Percentiles rank a stretch among this genome's conserved stretches.
These are phyloP conservation scores for Psittacara wagleri DNA, from an alignment of 2,113 vertebrate genomes.

Conservation along the genomic window DNA sequence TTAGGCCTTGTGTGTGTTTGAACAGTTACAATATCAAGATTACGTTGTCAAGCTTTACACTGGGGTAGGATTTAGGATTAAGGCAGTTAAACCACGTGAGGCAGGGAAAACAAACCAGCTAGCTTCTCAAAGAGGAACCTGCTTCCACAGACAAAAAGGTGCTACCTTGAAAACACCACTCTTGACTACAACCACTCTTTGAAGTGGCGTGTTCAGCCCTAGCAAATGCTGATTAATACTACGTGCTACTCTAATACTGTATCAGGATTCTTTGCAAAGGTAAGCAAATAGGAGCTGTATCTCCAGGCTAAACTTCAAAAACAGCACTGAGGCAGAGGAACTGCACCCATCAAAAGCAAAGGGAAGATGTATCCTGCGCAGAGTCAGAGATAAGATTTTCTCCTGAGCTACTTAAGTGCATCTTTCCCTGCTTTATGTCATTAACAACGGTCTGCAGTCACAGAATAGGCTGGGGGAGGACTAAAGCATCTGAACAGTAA, in stretches of 20 bases:
- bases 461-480: not conserved
- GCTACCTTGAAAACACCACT: not conserved
- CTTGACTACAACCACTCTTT: not conserved
- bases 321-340: not conserved
- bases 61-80: not conserved
- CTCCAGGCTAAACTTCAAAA: not conserved
- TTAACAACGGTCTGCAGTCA: not conserved
- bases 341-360: not conserved
- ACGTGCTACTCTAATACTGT: not conserved
- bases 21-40: not conserved
- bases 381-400: not conserved
- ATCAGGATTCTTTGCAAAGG: not conserved
- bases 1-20: not conserved
- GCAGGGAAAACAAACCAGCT: not conserved
- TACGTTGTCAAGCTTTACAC: not conserved
- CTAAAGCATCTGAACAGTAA: not conserved
- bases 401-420: not conserved
- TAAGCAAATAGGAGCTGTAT: not conserved
- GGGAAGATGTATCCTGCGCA: not conserved
- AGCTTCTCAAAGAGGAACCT: not conserved
- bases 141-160: not conserved
- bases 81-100: not conserved
- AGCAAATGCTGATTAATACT: not conserved
- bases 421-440: not conserved
- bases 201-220: not conserved